phyloP scores from a whole-genome alignment of 2,888 invertebrate species.

The Cecidostiba fungosa region DNA sequence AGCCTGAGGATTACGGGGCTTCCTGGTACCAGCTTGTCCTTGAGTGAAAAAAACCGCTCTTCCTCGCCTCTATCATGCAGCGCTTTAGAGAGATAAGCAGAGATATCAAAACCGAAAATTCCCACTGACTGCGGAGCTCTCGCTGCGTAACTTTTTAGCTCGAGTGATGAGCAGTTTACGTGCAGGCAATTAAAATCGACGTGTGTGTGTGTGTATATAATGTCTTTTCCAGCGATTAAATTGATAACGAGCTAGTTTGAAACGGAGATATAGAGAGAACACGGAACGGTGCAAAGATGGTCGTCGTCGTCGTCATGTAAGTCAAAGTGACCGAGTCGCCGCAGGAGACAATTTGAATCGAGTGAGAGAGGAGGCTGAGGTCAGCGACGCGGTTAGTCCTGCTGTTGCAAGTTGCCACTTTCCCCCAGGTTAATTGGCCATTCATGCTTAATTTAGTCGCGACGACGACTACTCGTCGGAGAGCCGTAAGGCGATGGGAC shows the following conservation, averaged over 20 bases:
- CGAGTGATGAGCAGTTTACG: background rate
- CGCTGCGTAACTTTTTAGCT: conserved; percentile 52
- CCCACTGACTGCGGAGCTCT: background rate
- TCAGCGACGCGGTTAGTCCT: conserved; percentile 65
- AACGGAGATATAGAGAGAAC: background rate
- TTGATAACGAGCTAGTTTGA: background rate
- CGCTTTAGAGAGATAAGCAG: conserved; percentile 51
- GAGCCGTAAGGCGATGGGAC: conserved; percentile 73
- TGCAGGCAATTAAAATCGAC: conserved; percentile 24
- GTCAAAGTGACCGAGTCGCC: conserved; percentile 46
- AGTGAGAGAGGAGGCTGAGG: conserved; percentile 38
- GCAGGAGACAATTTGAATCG: conserved; percentile 61
- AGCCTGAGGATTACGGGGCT: conserved; percentile 52
- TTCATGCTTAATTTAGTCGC: conserved; percentile 79
- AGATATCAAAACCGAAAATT: conserved; percentile 62
- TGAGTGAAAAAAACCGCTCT: conserved; percentile 69
- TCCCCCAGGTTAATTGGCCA: conserved; percentile 79
- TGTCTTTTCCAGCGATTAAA: conserved; percentile 8
- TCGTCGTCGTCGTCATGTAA: conserved; percentile 15
- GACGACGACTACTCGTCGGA: conserved; percentile 56
- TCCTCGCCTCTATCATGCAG: background rate
- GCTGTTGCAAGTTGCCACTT: conserved; percentile 65
- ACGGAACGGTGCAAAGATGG: background rate
- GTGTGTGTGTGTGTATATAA: background rate
- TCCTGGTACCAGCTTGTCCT: conserved; percentile 74